Conservation (phyloP, 2,888 invertebrate species). For the Ormyrus pomaceus region DNA sequence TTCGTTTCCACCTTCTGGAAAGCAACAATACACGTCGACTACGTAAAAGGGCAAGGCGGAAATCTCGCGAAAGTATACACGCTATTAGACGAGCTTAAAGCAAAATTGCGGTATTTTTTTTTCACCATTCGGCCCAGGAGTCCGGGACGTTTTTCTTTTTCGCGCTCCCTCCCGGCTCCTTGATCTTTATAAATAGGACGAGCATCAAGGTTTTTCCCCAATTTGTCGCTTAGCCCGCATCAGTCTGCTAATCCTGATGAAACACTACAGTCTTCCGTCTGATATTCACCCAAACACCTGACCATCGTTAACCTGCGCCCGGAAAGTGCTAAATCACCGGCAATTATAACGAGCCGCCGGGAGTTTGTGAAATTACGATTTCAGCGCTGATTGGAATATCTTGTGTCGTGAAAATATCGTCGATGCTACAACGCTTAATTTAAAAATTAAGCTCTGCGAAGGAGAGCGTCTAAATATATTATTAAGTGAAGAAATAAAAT, state of each 20-base stretch:
- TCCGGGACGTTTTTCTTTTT: slow-evolving; percentile 12
- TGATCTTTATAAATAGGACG: slow-evolving; percentile 50
- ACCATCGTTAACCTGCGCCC: slow-evolving; percentile 10
- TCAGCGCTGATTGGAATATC: too few species aligned
- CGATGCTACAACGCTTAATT: too few species aligned
- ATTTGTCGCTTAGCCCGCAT: slow-evolving; percentile 49
- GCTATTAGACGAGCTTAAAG: slow-evolving; percentile 7
- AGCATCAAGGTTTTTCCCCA: slow-evolving; percentile 38
- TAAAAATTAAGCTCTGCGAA: too few species aligned
- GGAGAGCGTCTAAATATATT: too few species aligned
- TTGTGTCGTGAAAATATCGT: too few species aligned
- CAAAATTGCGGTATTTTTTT: slow-evolving; percentile 17
- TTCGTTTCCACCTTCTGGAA: too few species aligned
- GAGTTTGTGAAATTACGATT: too few species aligned
- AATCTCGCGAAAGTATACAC: not conserved
- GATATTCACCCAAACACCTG: slow-evolving; percentile 37
- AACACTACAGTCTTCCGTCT: slow-evolving; percentile 9
- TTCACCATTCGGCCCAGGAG: not conserved
- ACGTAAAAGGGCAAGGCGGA: too few species aligned
- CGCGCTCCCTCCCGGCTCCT: not conserved
- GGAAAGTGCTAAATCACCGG: too few species aligned
- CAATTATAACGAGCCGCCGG: too few species aligned
- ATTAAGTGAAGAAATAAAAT: too few species aligned
- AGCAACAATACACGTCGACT: too few species aligned
- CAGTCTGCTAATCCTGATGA: slow-evolving; percentile 43